Percentiles rank a stretch among this genome's conserved stretches.
Evolutionary conservation across 2,888 invertebrate genomes (phyloP).

Genomic region (Sinohyriopsis cumingii): DNA sequence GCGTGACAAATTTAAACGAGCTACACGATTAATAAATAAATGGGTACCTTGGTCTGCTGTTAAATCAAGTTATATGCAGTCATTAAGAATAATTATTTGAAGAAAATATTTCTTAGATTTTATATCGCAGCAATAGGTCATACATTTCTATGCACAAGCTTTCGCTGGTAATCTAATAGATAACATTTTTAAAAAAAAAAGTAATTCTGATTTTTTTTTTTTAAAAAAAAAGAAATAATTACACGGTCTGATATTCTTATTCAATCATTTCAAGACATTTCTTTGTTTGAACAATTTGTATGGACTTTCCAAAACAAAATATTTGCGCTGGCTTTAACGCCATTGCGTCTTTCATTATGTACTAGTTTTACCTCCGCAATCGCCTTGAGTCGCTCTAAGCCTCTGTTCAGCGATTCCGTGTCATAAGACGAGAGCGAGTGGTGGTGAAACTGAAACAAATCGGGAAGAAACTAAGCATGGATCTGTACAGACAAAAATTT

Average conservation of each 20-base stretch:
- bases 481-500: neutral
- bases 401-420: slow-evolving; percentile 15
- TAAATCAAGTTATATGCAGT: neutral
- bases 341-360: neutral
- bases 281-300: no score
- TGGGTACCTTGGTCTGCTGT: neutral
- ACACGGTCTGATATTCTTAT: no score
- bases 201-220: no score
- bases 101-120: neutral
- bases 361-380: slow-evolving; percentile 28
- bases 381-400: slow-evolving; percentile 19
- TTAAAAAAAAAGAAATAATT: no score
- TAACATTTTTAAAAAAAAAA: no score
- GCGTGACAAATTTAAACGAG: no score
- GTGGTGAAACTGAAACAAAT: neutral
- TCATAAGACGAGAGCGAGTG: slow-evolving; percentile 16
- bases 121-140: no score
- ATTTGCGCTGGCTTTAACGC: neutral
- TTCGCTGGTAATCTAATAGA: no score
- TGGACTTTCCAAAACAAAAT: neutral
- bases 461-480: neutral
- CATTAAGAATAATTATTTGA: neutral
- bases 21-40: neutral
- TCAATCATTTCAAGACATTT: no score
- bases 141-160: no score